Base-by-base conservation (phyloP, 2,888 invertebrate species). In the Drosophila heteroneura region DNA sequence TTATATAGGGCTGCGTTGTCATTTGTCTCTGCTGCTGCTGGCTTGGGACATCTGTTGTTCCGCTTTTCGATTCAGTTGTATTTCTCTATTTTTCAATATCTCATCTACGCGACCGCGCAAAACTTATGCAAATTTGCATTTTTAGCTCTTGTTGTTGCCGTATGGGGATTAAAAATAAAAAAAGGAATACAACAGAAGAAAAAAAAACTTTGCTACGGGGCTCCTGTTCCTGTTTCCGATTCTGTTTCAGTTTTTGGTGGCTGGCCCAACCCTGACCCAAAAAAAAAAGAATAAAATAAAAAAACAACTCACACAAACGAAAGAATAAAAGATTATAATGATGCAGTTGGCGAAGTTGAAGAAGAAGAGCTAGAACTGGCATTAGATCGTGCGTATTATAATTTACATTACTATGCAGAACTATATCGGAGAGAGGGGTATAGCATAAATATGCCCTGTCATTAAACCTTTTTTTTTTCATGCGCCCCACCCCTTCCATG, bases 91-190 rank as follows among this genome's bases (percentile, higher is more conserved):
- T 79, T 79, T 72, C 65, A 69, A 73, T 75, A 66, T 59, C 35
- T 39, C 70, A 60, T 62, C 65, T 49, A 63, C 28, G 60, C 69
- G 44, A 57, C 26, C 80, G 72, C 76, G 79, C 80, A 77, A 85
- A 83, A 81, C 79, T 83, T 85, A 86, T 85, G 89, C 84, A 89
- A 85, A 85, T 85, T 89, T 83, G 35, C 49, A 77, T 79, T 69
- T 84, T 84, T 47, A 39, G 63, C 26, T 52, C 56, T 67, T 79
- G 81, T 71, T 79, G 74, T 67, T 64, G 79, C 67, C 82, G 67
- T 62, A 65, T 66, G 60, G 63, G 87, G 83, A 83, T 83, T 83
- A 83, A 66, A 70, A 44, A 9, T 33, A n/a, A 1, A 37, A 32
- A 22, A 53, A 32, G 0, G 35, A 47, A 49, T 37, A 61, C 59